Evolutionary conservation across 2,797 vertebrate species (phyloP).

Genomic region (Heterohyrax brucei): DNA sequence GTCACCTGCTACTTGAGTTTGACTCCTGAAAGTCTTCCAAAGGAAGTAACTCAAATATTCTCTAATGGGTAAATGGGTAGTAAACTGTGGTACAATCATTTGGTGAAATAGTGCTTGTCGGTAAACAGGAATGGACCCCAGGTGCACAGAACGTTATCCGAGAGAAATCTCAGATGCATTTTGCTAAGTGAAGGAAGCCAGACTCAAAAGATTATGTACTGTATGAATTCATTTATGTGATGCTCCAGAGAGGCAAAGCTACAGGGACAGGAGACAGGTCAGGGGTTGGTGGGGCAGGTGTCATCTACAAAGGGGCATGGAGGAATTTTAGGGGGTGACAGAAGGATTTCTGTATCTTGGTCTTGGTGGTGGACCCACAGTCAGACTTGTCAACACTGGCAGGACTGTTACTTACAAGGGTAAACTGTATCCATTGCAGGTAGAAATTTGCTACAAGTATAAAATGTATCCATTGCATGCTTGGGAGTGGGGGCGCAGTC

Average conservation of each 20-base stretch:
- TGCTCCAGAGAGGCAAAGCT: too few relatives aligned
- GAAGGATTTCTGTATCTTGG: not conserved
- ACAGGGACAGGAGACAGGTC: not conserved
- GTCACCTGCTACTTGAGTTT: not conserved
- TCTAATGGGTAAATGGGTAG: not conserved
- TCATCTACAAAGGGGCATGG: not conserved
- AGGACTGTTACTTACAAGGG: not conserved
- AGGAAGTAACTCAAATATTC: not conserved
- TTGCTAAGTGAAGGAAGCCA: too few relatives aligned
- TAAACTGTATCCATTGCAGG: too few relatives aligned
- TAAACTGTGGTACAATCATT: not conserved
- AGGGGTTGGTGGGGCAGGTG: not conserved
- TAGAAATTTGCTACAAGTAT: not conserved
- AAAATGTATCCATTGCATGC: too few relatives aligned
- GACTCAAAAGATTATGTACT: too few relatives aligned
- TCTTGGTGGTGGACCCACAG: not conserved
- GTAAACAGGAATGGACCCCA: not conserved
- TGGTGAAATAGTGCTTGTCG: not conserved
- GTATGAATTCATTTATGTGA: too few relatives aligned
- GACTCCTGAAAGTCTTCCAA: not conserved
- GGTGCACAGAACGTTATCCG: too few relatives aligned
- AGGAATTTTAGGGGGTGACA: not conserved
- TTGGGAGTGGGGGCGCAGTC: too few relatives aligned
- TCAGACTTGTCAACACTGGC: not conserved
- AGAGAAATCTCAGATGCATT: too few relatives aligned